phyloP scores from a whole-genome alignment of 2,113 vertebrate genomes.

The Rhinoderma darwinii region DNA sequence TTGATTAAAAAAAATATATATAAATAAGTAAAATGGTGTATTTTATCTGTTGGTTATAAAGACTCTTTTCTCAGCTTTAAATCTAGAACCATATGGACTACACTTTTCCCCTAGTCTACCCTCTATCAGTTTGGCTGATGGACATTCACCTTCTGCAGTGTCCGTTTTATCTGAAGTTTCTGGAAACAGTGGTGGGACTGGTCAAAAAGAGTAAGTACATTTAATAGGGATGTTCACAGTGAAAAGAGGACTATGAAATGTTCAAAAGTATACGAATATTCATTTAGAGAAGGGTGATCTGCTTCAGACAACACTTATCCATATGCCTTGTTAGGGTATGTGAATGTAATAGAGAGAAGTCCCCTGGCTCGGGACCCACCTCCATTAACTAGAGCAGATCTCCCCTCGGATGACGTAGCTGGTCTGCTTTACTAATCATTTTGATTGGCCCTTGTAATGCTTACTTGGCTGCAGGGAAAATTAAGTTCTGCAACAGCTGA shows the following conservation, averaged over 20 bases:
- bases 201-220: slow-evolving; percentile 82
- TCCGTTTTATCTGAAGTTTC: slow-evolving; percentile 89
- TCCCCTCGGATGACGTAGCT: too few relatives aligned
- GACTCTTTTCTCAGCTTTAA: slow-evolving; percentile 77
- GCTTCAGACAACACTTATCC: background rate
- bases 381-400: too few relatives aligned
- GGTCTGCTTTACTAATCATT: too few relatives aligned
- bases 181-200: slow-evolving; percentile 83
- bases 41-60: background rate
- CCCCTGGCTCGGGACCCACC: background rate
- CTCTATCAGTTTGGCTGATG: slow-evolving; percentile 79
- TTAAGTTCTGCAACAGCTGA: background rate
- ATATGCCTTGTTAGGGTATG: background rate
- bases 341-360: background rate
- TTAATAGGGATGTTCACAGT: too few relatives aligned
- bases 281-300: background rate
- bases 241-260: too few relatives aligned
- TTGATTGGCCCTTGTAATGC: too few relatives aligned
- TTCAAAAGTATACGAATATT: background rate
- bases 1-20: background rate
- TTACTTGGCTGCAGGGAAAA: background rate
- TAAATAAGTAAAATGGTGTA: too few relatives aligned
- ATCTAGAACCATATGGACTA: slow-evolving; percentile 89
- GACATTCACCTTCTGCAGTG: slow-evolving; percentile 88
- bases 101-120: slow-evolving; percentile 83